Evolutionary conservation across 2,113 vertebrate species (phyloP).

Genomic region (Myrmecobius fasciatus): DNA sequence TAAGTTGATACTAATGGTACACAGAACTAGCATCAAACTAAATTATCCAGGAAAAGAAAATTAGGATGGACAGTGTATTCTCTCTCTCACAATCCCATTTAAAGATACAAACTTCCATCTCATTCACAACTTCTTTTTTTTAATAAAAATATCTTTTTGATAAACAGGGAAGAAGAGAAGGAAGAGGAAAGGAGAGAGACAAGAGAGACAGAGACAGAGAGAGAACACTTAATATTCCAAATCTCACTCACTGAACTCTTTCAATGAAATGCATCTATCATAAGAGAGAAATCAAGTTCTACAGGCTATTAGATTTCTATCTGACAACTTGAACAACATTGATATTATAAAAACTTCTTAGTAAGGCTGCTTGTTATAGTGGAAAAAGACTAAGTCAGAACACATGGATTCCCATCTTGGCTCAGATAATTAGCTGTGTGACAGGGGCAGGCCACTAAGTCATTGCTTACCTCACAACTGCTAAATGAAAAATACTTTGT

Average conservation of each 20-base stretch:
- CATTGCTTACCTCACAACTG: not conserved
- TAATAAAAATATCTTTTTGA: conserved; percentile 16
- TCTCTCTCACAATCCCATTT: not conserved
- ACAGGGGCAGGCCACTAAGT: not conserved
- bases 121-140: not conserved
- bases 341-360: not conserved
- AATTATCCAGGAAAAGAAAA: conserved; percentile 30
- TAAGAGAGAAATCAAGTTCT: not conserved
- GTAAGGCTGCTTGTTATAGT: not conserved
- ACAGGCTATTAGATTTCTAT: not conserved
- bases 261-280: not conserved
- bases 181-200: not conserved
- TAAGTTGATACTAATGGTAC: not conserved
- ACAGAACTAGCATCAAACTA: conserved; percentile 18
- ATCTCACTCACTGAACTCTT: not conserved
- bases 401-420: not conserved
- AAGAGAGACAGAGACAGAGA: not conserved
- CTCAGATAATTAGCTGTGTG: not conserved
- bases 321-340: not conserved
- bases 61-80: not conserved
- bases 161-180: too few relatives aligned
- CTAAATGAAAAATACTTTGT: not conserved
- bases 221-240: not conserved
- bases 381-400: not conserved
- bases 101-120: not conserved